Conservation (phyloP, 2,888 invertebrate genomes). For the Saturnia japonica region DNA sequence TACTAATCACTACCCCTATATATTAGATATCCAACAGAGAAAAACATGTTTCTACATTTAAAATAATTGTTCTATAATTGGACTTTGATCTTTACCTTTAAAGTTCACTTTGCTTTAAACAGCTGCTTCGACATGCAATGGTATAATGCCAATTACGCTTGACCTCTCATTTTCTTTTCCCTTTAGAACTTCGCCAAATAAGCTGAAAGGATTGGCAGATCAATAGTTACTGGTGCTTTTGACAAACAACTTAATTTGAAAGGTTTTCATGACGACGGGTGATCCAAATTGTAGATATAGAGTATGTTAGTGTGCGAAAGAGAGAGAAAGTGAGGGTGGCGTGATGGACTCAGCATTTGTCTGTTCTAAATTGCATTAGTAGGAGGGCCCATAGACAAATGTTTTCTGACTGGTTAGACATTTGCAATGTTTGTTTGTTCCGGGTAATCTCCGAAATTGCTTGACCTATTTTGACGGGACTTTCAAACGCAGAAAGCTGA, state of each 20-base stretch:
- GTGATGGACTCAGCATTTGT: conserved; percentile 64
- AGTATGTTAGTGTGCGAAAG: conserved; percentile 30
- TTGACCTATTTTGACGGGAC: too few relatives aligned
- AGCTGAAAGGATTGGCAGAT: conserved; percentile 41
- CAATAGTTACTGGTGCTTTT: conserved; percentile 52
- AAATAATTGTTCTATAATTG: conserved; percentile 59
- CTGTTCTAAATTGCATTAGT: conserved; percentile 71
- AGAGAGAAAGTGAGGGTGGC: conserved; percentile 50
- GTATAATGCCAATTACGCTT: conserved; percentile 48
- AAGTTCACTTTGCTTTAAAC: not conserved
- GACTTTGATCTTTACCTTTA: conserved; percentile 43
- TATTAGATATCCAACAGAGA: not conserved
- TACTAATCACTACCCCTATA: not conserved
- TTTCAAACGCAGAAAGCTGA: too few relatives aligned
- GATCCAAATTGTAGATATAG: conserved; percentile 45
- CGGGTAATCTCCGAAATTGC: too few relatives aligned
- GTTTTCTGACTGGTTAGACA: conserved; percentile 29
- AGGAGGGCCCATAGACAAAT: conserved; percentile 49
- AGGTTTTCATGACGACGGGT: conserved; percentile 69
- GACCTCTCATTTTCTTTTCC: conserved; percentile 44
- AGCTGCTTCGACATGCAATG: conserved; percentile 32
- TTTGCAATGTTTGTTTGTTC: conserved; percentile 23
- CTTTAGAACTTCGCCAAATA: conserved; percentile 29
- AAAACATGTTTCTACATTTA: not conserved
- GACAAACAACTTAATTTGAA: conserved; percentile 60